Evolutionary conservation across 2,888 invertebrate species (phyloP).

Genomic region (Choreutis nemorana): DNA sequence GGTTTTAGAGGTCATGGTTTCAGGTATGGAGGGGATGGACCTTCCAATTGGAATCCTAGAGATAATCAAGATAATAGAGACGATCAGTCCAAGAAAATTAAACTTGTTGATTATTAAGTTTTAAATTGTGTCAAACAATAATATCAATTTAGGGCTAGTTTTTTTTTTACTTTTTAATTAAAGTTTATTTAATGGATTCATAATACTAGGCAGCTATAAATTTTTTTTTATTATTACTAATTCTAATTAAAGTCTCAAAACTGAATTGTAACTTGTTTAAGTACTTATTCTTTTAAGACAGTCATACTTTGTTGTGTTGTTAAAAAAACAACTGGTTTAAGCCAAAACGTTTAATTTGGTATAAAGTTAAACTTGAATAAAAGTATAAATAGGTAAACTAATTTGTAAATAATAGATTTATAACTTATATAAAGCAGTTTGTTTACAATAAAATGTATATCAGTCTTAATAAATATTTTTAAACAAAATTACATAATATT

Average conservation of each 20-base stretch:
- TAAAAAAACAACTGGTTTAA: too few relatives aligned
- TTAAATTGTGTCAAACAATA: constrained; percentile 13
- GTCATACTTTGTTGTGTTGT: too few relatives aligned
- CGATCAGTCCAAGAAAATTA: constrained; percentile 21
- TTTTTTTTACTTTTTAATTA: neutral
- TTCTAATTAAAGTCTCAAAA: constrained; percentile 12
- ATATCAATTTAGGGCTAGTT: constrained; percentile 10
- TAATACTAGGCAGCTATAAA: constrained; percentile 13
- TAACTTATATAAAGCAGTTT: too few relatives aligned
- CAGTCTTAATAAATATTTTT: too few relatives aligned
- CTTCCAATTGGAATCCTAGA: constrained; percentile 11
- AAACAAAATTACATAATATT: too few relatives aligned
- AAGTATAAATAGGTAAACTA: too few relatives aligned
- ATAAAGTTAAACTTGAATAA: too few relatives aligned
- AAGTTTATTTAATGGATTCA: constrained; percentile 6
- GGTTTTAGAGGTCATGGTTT: constrained; percentile 22
- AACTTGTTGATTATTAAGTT: constrained; percentile 47
- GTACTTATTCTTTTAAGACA: too few relatives aligned
- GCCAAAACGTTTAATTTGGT: too few relatives aligned
- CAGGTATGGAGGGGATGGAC: constrained; percentile 15
- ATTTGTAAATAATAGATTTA: too few relatives aligned
- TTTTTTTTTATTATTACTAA: constrained; percentile 9
- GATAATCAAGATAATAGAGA: constrained; percentile 1
- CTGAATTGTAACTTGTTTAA: too few relatives aligned
- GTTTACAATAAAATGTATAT: too few relatives aligned